Evolutionary conservation across 2,113 vertebrate genomes (phyloP), one percentile per base, ranked within the genome.

Genomic region (Gorsachius goisagi): DNA sequence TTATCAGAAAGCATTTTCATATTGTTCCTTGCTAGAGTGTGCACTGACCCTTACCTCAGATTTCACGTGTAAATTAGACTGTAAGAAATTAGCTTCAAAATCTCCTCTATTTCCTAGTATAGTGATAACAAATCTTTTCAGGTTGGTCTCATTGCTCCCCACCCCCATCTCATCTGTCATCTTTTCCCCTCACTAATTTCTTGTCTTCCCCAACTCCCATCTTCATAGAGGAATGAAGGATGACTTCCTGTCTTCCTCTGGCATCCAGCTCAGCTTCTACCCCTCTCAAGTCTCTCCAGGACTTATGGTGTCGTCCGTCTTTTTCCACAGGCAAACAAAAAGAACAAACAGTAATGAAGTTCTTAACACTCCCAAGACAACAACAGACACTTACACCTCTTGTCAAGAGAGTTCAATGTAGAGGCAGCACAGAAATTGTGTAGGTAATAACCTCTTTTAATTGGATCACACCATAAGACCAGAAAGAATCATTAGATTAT

Each of bases 301-400:
- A 59, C 14, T 80, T 20, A 13, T 15, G 79, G 32, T 0, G 0
- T 27, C 0, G 1, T 56, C 44, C 7, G 0, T 18, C 15, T 69
- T 88, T 83, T 88, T 80, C 41, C 27, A 62, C 6, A 62, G 6
- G 44, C 9, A 79, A 88, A 82, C 11, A 39, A 96, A 95, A 96
- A 52, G 44, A 96, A n/a, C 6, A 71, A 82, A 71, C 3, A 79
- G 62, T 55, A 94, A 96, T 67, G 20, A 95, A 72, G 44, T 71
- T 97, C 95, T 94, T 90, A 94, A 86, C 64, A 90, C 56, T 94
- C 89, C 49, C 75, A 81, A 91, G 96, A 95, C 56, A 93, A 77
- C 58, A 82, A 87, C 74, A 85, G 83, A 59, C 76, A 88, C 47
- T 96, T 92, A 72, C 3, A 9, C 59, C 45, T 92, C 82, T 95